Conservation (phyloP, 2,113 vertebrate species). For the Chionis minor region DNA sequence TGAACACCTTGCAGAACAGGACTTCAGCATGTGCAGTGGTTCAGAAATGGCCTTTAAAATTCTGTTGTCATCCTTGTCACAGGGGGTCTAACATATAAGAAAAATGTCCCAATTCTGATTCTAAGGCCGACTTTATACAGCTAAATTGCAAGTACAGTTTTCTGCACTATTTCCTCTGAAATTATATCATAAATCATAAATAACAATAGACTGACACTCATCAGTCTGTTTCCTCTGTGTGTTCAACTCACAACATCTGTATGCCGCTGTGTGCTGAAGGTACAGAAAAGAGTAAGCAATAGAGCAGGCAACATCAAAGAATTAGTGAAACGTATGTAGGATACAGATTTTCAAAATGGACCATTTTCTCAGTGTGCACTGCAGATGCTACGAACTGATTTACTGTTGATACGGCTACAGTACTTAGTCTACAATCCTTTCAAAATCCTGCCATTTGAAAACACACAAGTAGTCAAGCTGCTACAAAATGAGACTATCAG, state of each 20-base stretch:
- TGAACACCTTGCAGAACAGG: not conserved
- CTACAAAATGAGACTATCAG: not conserved
- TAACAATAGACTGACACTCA: not conserved
- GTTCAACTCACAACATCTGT: not conserved
- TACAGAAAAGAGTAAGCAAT: not conserved
- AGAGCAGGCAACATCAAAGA: not conserved
- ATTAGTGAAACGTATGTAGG: not conserved
- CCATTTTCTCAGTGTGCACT: not conserved
- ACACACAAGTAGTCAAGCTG: not conserved
- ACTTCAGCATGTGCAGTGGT: not conserved
- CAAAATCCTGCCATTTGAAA: not conserved
- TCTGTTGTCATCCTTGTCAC: not conserved
- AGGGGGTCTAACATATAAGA: not conserved
- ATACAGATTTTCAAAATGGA: not conserved
- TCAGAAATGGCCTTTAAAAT: not conserved
- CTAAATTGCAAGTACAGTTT: not conserved
- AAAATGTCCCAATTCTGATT: not conserved
- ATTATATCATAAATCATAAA: slow-evolving; percentile 36
- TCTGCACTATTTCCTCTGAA: slow-evolving; percentile 40
- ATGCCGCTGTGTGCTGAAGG: not conserved
- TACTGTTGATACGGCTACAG: not conserved
- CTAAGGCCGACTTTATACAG: not conserved
- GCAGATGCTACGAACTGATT: not conserved
- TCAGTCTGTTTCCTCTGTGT: not conserved
- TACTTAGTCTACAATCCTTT: not conserved